Evolutionary conservation across 2,888 invertebrate species (phyloP).

Genomic region (Drosophila anceps): DNA sequence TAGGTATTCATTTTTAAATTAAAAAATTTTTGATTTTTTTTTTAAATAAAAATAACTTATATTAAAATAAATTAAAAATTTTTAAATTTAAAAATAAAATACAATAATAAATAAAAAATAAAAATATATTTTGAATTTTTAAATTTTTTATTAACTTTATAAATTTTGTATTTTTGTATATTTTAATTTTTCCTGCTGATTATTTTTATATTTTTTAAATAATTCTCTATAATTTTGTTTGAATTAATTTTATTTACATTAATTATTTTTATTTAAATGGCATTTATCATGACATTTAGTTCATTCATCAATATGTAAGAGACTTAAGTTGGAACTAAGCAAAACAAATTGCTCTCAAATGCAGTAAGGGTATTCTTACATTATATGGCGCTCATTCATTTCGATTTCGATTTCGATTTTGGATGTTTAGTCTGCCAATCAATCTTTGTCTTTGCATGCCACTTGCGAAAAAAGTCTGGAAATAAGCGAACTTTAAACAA

Average conservation of each 20-base stretch:
- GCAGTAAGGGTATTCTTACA: constrained; percentile 8
- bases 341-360: not conserved
- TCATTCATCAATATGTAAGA: not conserved
- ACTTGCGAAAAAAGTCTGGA: constrained; percentile 13
- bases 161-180: too few species aligned
- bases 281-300: not conserved
- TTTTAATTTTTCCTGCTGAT: too few species aligned
- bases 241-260: not conserved
- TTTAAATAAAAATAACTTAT: too few species aligned
- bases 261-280: not conserved
- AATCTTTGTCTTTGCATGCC: constrained; percentile 69
- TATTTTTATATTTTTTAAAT: not conserved
- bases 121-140: too few species aligned
- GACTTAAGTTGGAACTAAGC: not conserved
- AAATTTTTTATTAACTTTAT: too few species aligned
- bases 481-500: constrained; percentile 62
- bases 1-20: too few species aligned
- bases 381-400: not conserved
- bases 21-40: too few species aligned
- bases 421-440: constrained; percentile 63
- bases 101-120: too few species aligned
- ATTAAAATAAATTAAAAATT: too few species aligned
- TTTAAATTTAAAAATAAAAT: too few species aligned
- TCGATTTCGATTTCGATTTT: not conserved
- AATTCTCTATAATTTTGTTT: not conserved